Percentiles rank a stretch among this genome's conserved stretches.
Evolutionary conservation across 2,888 invertebrate species (phyloP).

Genomic region (Protophormia terraenovae): DNA sequence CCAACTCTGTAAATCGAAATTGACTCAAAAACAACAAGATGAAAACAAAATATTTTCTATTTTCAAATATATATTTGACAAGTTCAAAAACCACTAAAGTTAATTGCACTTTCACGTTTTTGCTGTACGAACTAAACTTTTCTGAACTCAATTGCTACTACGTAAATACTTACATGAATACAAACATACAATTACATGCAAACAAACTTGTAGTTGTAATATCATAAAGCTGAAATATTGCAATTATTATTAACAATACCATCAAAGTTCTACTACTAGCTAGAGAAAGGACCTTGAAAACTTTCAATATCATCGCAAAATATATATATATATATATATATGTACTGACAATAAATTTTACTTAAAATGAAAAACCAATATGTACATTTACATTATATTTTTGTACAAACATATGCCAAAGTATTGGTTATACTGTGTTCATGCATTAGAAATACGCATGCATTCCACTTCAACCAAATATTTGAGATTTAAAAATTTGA

Average conservation of each 20-base stretch:
- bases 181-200: neutral
- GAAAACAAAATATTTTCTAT: conserved; percentile 4
- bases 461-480: conserved; percentile 20
- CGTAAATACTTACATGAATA: neutral
- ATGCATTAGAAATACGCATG: neutral
- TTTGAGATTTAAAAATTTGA: conserved; percentile 27
- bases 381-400: conserved; percentile 12
- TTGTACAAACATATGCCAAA: neutral
- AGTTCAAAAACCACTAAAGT: conserved; percentile 63
- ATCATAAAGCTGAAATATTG: conserved; percentile 49
- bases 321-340: neutral
- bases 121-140: conserved; percentile 33
- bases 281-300: conserved; percentile 69
- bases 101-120: conserved; percentile 63
- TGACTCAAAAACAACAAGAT: neutral
- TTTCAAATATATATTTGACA: conserved; percentile 50
- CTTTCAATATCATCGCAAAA: conserved; percentile 68
- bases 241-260: conserved; percentile 37
- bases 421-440: neutral
- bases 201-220: neutral
- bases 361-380: conserved; percentile 1
- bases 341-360: conserved; percentile 27
- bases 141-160: conserved; percentile 12
- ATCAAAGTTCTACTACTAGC: neutral
- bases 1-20: neutral